Conservation (phyloP, 2,113 vertebrate species). For the Pontoporia blainvillei region DNA sequence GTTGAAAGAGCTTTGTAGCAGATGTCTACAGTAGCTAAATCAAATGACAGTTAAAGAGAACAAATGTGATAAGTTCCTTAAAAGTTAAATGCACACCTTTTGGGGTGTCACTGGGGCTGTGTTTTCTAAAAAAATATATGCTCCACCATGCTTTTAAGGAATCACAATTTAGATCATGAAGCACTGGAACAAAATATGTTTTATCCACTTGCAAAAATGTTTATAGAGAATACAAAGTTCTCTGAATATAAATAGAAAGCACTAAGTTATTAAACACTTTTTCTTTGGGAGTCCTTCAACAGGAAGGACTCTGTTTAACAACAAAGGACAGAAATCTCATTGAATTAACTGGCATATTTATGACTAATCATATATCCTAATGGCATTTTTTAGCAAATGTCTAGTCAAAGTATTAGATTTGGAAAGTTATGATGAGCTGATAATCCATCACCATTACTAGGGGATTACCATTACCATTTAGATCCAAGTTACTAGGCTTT, state of each 20-base stretch:
- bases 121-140: background rate
- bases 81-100: background rate
- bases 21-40: constrained; percentile 9
- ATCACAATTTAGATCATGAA: background rate
- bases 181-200: background rate
- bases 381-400: background rate
- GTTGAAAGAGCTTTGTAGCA: constrained; percentile 14
- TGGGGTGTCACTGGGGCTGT: background rate
- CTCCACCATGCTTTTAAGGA: background rate
- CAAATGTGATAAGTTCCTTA: background rate
- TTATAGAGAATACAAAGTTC: background rate
- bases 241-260: background rate
- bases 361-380: background rate
- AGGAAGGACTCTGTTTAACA: background rate
- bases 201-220: background rate
- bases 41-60: constrained; percentile 4
- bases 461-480: background rate
- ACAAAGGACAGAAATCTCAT: background rate
- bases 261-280: background rate
- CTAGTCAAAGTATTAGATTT: background rate
- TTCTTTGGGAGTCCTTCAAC: background rate
- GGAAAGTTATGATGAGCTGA: background rate
- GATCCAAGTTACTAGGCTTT: background rate
- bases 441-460: too few relatives aligned
- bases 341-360: background rate